These are phyloP conservation scores for Ctenodactylus gundi DNA, from an alignment of 2,113 vertebrate species.

Conservation along the genomic window DNA sequence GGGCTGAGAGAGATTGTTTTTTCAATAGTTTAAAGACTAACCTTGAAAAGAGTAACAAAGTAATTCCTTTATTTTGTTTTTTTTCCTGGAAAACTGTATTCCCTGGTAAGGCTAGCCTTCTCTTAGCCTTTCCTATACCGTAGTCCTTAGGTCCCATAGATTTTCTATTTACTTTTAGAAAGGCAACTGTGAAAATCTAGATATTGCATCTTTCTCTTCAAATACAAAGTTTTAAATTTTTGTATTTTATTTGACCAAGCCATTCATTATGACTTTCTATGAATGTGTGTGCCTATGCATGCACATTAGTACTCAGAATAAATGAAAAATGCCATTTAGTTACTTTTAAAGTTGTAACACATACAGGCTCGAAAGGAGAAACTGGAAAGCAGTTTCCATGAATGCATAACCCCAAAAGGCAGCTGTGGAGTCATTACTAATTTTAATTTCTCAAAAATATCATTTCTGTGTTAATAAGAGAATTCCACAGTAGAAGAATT, in stretches of 20 bases:
- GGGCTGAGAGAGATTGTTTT: background rate
- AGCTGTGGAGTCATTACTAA: background rate
- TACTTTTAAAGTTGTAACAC: background rate
- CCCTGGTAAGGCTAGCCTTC: background rate
- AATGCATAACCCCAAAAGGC: background rate
- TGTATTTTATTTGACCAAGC: background rate
- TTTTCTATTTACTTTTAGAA: slow-evolving; percentile 36
- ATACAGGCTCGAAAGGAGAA: background rate
- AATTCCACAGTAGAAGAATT: background rate
- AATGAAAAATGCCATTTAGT: background rate
- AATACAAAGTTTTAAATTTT: background rate
- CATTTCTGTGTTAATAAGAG: background rate
- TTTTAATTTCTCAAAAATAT: slow-evolving; percentile 14
- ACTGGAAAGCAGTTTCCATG: background rate
- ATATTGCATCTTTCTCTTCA: slow-evolving; percentile 6
- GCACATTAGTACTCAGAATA: background rate
- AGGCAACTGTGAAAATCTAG: background rate
- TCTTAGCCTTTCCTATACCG: slow-evolving; percentile 16
- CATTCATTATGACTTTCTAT: background rate
- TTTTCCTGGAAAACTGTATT: background rate
- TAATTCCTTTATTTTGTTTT: background rate
- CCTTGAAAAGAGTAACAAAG: slow-evolving; percentile 57
- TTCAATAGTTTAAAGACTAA: slow-evolving; percentile 56
- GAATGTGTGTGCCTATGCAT: background rate
- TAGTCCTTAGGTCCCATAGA: background rate